Percentiles rank a stretch among this genome's conserved stretches.
Conservation (phyloP, 2,113 vertebrate species). For the Saccopteryx bilineata region DNA sequence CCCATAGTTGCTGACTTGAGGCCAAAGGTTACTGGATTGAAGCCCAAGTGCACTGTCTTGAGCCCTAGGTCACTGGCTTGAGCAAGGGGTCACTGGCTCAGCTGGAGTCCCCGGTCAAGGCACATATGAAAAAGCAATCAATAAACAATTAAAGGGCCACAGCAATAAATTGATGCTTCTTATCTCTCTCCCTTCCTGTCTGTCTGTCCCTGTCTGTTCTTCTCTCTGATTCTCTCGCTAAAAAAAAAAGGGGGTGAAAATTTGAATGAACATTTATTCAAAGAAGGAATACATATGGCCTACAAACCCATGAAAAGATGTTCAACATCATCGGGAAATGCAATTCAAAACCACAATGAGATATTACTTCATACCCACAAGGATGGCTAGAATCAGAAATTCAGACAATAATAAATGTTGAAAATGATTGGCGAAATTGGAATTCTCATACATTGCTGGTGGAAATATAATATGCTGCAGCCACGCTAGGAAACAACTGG, state of each 20-base stretch:
- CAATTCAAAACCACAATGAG: conserved; percentile 27
- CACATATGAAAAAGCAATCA: too few relatives aligned
- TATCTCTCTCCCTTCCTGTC: too few relatives aligned
- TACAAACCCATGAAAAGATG: background rate
- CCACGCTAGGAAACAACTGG: background rate
- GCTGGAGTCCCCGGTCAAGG: too few relatives aligned
- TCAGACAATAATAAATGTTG: background rate
- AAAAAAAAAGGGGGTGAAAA: background rate
- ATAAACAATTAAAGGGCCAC: too few relatives aligned
- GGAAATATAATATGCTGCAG: background rate
- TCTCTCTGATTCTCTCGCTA: too few relatives aligned
- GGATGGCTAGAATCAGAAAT: background rate
- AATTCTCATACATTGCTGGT: background rate
- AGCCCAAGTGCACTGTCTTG: too few relatives aligned
- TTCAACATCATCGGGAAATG: background rate
- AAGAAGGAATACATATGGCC: background rate
- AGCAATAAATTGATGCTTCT: too few relatives aligned
- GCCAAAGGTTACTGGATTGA: too few relatives aligned
- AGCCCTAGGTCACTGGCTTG: too few relatives aligned
- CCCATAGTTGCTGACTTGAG: too few relatives aligned
- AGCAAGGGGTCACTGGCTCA: too few relatives aligned
- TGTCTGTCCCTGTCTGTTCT: too few relatives aligned
- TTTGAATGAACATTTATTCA: background rate
- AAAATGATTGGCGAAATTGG: background rate
- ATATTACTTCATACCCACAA: background rate